Evolutionary conservation across 2,888 invertebrate genomes (phyloP), one percentile per base, ranked within the genome.

Genomic region (Cephus nigrinus): DNA sequence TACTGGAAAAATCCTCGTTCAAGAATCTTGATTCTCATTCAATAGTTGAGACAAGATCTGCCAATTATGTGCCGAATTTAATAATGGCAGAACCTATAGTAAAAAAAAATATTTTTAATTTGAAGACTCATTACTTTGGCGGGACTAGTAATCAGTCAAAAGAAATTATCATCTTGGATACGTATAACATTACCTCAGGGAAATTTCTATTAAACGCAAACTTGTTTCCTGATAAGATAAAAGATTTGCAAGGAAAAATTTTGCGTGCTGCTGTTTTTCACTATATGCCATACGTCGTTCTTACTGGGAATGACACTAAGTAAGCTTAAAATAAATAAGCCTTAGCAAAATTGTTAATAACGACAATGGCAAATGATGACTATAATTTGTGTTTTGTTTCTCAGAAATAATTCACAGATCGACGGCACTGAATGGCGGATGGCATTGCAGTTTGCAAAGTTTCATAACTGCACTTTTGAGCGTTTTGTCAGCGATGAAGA

Each of bases 381-480:
- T 55, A 55, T 55, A 55, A 23, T 9, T 55, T 55, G 5, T 5
- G 2, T 55, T 55, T 55, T 23, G 2, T 55, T 40, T 55, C 23
- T 55, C 5, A 55, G 40, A 55, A 55, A 55, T 55, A 55, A 55
- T 55, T 55, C 40, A 55, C 68, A 35, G 68, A 11, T 76, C 23
- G 84, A 84, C 69, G 85, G 85, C n/a, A 79, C 82, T 15, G 84
- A 85, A 76, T 77, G 80, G 33, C 80, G 80, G 69, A 76, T 80
- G 55, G 76, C 77, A 33, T 71, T 80, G 31, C 83, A 84, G 69
- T 85, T 84, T 74, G 84, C 82, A 11, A 77, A 75, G 33, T 72
- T 77, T 9, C 81, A 83, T 74, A 86, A 86, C 75, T 85, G 82
- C 36, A 82, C 84, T 1, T 77, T 81, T 30, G 69, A 73, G 68